Conservation (phyloP, 2,113 vertebrate species). For the Marcusenius ussheri region DNA sequence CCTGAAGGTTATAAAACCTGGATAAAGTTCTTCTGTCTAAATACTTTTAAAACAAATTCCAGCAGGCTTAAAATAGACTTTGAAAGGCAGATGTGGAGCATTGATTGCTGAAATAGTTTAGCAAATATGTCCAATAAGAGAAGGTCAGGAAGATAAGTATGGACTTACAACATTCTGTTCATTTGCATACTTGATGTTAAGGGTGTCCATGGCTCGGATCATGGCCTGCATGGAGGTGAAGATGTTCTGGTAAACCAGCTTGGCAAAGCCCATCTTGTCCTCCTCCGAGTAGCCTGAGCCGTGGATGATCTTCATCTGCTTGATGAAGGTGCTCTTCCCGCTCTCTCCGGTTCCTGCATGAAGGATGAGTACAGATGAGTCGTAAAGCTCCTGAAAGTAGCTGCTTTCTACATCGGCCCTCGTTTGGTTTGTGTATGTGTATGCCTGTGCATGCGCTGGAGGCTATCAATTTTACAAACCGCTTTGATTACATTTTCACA, state of each 20-base stretch:
- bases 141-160: background rate
- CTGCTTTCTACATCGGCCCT: background rate
- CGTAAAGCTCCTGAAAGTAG: background rate
- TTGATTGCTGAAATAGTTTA: background rate
- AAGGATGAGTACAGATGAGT: constrained; percentile 9
- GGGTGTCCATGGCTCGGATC: constrained; percentile 72
- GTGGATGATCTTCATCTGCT: constrained; percentile 90
- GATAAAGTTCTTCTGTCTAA: background rate
- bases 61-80: background rate
- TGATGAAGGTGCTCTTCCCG: constrained; percentile 86
- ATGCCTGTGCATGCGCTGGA: background rate
- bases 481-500: background rate
- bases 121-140: background rate
- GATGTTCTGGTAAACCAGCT: constrained; percentile 81
- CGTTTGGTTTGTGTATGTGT: background rate
- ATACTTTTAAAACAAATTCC: background rate
- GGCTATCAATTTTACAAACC: background rate
- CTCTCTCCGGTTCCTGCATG: constrained; percentile 77
- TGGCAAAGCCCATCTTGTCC: constrained; percentile 73
- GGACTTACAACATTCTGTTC: constrained; percentile 65
- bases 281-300: constrained; percentile 80
- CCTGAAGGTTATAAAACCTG: background rate
- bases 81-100: background rate
- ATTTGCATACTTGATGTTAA: constrained; percentile 61
- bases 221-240: constrained; percentile 79